A percentile compares a stretch with the other conserved stretches of the same genome.
Conservation (phyloP, 2,888 invertebrate species). For the Cistogaster globosa region DNA sequence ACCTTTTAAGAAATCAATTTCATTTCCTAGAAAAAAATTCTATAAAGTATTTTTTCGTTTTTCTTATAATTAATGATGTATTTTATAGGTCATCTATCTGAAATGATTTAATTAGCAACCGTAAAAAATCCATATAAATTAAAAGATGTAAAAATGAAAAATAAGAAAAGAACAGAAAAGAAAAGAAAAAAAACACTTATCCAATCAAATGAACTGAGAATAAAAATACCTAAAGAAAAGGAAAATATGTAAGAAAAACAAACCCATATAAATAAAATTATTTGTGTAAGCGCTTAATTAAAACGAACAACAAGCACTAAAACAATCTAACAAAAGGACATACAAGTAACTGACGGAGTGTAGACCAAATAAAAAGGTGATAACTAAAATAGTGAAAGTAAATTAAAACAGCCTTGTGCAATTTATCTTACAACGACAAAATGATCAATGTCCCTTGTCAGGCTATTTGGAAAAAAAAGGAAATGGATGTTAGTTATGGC, state of each 20-base stretch:
- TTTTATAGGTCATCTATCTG: constrained; percentile 50
- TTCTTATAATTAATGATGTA: constrained; percentile 56
- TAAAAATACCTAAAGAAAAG: too few relatives aligned
- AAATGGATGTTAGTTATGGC: too few relatives aligned
- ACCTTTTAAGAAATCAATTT: not conserved
- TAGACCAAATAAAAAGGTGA: not conserved
- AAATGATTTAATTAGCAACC: constrained; percentile 56
- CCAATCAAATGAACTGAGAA: not conserved
- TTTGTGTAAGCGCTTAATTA: not conserved
- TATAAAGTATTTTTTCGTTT: constrained; percentile 1
- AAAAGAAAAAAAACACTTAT: too few relatives aligned
- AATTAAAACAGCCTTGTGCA: constrained; percentile 43
- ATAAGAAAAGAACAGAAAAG: not conserved
- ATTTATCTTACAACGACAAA: not conserved
- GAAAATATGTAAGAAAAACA: too few relatives aligned
- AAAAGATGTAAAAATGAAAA: constrained; percentile 3
- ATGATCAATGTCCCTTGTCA: too few relatives aligned
- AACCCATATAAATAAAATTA: too few relatives aligned
- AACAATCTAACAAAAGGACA: not conserved
- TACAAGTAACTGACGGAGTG: not conserved
- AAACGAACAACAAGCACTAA: not conserved
- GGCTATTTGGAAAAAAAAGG: too few relatives aligned
- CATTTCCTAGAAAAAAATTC: not conserved
- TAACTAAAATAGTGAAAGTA: constrained; percentile 17
- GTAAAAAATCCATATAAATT: constrained; percentile 19